Evolutionary conservation across 2,888 invertebrate species (phyloP), one percentile per base, ranked within the genome.

Genomic region (Dicyrtoma fusca): DNA sequence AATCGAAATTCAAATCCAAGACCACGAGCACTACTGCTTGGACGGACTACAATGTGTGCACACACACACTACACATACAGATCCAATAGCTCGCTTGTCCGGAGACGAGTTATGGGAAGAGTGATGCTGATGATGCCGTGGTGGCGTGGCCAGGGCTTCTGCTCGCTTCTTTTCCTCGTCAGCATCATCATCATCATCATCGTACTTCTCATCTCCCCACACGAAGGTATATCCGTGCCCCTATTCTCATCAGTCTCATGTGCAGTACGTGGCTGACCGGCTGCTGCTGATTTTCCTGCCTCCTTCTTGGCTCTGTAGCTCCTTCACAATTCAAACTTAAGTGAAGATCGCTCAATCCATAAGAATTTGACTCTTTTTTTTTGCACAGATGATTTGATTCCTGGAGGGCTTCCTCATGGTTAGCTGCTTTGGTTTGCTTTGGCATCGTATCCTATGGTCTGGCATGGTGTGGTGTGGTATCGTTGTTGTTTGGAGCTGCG

Each of bases 341-440:
- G 68, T 62, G 68, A 70, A 73, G 73, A 73, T 69, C 69, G 69
- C 73, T 73, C 69, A 73, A 73, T 73, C 73, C 47, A 69, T 44
- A 73, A 64, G 63, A 73, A 63, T 73, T 70, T 51, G 57, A 17
- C 53, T 72, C 34, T 34, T 34, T 73, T 73, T 73, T 72, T 72
- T 73, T 73, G 69, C 70, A 73, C 55, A 69, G 69, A 73, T 69
- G 65, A 73, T 73, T 73, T 73, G 69, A 73, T 73, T 73, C 73
- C 73, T 73, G 65, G 69, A 73, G 73, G 73, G 73, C 73, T 70
- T 73, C 42, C 57, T 68, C 59, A 65, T 57, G 45, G 25, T 44
- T 1, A 34, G 11, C 25, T 34, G 8, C 8, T 8, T 34, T 34
- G 34, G 34, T 34, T 34, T 34, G 3, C 34, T 34, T 5, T 34